A percentile compares a stretch with the other conserved stretches of the same genome.
phyloP scores from a whole-genome alignment of 2,888 invertebrate genomes.

The Rosalia funebris region DNA sequence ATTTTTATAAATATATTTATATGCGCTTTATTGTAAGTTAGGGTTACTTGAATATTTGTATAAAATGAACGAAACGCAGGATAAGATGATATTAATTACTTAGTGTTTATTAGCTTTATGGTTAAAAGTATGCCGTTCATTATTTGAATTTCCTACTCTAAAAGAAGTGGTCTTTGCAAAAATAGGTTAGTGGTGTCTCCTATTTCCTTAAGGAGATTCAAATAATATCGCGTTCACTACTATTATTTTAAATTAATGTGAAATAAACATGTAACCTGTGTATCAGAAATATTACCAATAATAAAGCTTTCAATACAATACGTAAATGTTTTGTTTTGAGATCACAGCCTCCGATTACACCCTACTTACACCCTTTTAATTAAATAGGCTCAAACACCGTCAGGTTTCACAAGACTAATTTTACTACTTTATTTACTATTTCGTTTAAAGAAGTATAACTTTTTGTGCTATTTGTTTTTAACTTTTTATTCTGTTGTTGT shows the following conservation, averaged over 20 bases:
- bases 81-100: constrained; percentile 43
- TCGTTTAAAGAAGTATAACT: too few species aligned
- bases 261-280: constrained; percentile 61
- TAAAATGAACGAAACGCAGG: constrained; percentile 53
- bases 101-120: constrained; percentile 50
- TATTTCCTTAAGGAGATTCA: constrained; percentile 31
- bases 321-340: neutral
- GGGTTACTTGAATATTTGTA: constrained; percentile 57
- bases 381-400: too few species aligned
- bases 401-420: too few species aligned
- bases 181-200: constrained; percentile 58
- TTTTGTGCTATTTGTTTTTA: too few species aligned
- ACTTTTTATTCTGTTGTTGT: too few species aligned
- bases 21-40: constrained; percentile 56
- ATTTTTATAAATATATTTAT: constrained; percentile 48
- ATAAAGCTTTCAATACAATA: constrained; percentile 60
- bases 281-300: constrained; percentile 57
- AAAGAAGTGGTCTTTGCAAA: neutral
- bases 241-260: constrained; percentile 60
- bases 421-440: too few species aligned
- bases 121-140: constrained; percentile 9
- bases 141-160: constrained; percentile 1
- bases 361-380: too few species aligned
- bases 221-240: constrained; percentile 41
- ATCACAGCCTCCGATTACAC: too few species aligned